These are phyloP conservation scores for Luffia ferchaultella DNA, from an alignment of 2,888 invertebrate species.

Conservation along the genomic window DNA sequence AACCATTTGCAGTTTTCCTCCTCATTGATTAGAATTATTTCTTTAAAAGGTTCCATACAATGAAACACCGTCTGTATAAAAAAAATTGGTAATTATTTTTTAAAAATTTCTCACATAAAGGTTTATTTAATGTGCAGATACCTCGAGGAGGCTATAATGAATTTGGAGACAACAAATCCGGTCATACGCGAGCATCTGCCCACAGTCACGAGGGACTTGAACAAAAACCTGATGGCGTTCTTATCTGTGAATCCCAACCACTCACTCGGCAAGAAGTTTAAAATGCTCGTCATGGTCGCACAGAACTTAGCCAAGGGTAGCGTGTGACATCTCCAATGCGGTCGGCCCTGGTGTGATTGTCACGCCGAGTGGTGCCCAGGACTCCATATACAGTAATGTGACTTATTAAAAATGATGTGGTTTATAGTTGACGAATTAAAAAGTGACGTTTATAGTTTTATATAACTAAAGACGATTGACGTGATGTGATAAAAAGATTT, in stretches of 20 bases:
- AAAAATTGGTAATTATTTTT: too few species aligned
- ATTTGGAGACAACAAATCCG: slow-evolving; percentile 78
- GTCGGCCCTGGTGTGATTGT: neutral
- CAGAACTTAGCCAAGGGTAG: slow-evolving; percentile 56
- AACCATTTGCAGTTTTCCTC: too few species aligned
- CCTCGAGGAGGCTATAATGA: slow-evolving; percentile 86
- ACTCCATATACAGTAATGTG: too few species aligned
- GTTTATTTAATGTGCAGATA: slow-evolving; percentile 76
- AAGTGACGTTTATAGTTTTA: too few species aligned
- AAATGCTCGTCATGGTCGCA: slow-evolving; percentile 77
- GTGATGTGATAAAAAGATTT: too few species aligned
- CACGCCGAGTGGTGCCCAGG: neutral
- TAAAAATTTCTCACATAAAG: too few species aligned
- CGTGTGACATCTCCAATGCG: slow-evolving; percentile 27
- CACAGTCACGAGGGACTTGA: slow-evolving; percentile 77
- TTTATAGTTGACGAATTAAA: too few species aligned
- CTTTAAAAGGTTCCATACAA: too few species aligned
- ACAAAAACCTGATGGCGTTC: slow-evolving; percentile 76
- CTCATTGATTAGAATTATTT: too few species aligned
- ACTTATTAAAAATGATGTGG: too few species aligned
- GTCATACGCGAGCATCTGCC: slow-evolving; percentile 86
- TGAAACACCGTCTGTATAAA: too few species aligned
- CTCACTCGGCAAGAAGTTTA: slow-evolving; percentile 70
- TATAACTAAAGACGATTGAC: too few species aligned
- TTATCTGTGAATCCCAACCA: slow-evolving; percentile 72